These are phyloP conservation scores for Borostomias antarcticus DNA, from an alignment of 2,797 vertebrate genomes.

Conservation along the genomic window DNA sequence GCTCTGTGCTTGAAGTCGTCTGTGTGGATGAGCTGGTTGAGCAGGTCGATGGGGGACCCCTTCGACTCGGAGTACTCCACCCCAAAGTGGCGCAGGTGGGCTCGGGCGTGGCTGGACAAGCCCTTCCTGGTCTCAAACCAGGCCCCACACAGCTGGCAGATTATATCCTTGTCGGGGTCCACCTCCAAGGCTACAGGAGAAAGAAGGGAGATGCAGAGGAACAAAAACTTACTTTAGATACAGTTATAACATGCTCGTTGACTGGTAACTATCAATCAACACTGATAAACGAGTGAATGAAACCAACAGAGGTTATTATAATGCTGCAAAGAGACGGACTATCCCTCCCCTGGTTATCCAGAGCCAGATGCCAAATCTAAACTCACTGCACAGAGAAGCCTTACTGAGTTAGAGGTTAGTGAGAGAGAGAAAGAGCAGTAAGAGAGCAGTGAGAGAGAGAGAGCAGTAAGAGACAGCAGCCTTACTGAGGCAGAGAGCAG, in stretches of 20 bases:
- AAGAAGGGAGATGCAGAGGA: not conserved
- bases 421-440: no score
- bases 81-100: constrained; percentile 92
- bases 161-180: constrained; percentile 88
- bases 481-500: no score
- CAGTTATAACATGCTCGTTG: not conserved
- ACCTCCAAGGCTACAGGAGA: constrained; percentile 81
- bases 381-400: no score
- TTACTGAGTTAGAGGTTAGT: no score
- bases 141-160: constrained; percentile 91
- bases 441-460: no score
- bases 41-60: constrained; percentile 89
- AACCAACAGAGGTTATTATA: no score
- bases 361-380: no score
- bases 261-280: no score
- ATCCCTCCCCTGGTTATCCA: no score
- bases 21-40: constrained; percentile 88
- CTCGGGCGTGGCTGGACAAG: constrained; percentile 90
- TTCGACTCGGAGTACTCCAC: constrained; percentile 92
- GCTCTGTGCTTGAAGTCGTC: constrained; percentile 88
- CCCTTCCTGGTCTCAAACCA: constrained; percentile 96
- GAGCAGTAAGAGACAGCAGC: no score
- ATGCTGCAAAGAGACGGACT: no score
- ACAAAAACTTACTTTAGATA: not conserved
- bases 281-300: no score